A percentile compares a stretch with the other conserved stretches of the same genome.
Evolutionary conservation across 2,797 vertebrate genomes (phyloP).

Genomic region (Morelia viridis): DNA sequence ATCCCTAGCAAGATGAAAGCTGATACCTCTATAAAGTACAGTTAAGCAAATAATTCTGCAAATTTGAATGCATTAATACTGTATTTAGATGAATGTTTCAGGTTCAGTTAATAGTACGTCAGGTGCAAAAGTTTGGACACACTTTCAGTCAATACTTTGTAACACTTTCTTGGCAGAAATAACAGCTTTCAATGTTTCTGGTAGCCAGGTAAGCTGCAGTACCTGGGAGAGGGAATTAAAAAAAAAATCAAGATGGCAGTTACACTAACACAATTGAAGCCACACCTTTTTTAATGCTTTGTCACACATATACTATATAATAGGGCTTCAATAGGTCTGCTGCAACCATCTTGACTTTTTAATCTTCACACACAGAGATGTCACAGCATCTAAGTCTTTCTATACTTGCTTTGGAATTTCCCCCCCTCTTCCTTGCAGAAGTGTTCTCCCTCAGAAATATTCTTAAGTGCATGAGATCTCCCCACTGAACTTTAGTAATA

Average conservation of each 20-base stretch:
- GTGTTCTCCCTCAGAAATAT: background rate
- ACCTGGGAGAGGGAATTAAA: background rate
- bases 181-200: background rate
- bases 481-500: background rate
- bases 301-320: background rate
- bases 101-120: background rate
- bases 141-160: background rate
- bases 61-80: background rate
- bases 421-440: background rate
- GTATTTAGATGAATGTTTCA: background rate
- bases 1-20: background rate
- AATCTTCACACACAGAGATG: background rate
- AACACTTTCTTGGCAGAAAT: background rate
- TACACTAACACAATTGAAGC: background rate
- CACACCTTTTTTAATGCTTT: background rate
- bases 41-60: background rate
- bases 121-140: background rate
- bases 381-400: background rate
- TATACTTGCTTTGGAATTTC: background rate
- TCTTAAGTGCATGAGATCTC: background rate
- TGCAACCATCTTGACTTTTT: background rate
- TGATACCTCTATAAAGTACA: background rate
- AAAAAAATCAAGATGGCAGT: background rate
- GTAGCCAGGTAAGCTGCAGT: background rate
- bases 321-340: background rate